Percentiles rank a stretch among this genome's conserved stretches.
These are phyloP conservation scores for Bettongia penicillata DNA, from an alignment of 2,113 vertebrate genomes.

Conservation along the genomic window DNA sequence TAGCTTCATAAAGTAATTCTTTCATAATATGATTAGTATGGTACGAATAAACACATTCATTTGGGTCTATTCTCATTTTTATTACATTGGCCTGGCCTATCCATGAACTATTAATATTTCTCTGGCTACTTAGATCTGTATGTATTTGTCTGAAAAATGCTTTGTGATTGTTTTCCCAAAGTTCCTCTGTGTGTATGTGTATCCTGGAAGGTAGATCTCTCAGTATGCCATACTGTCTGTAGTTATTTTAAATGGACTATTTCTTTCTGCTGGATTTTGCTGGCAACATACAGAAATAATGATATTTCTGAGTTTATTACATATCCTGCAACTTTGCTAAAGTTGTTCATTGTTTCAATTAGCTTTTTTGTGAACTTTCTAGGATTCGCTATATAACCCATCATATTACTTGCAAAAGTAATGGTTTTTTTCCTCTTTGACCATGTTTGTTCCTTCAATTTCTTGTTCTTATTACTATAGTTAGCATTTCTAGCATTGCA, in stretches of 20 bases:
- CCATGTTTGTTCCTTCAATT: neutral
- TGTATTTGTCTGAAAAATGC: neutral
- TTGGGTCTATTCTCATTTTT: neutral
- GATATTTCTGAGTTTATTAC: neutral
- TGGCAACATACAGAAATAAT: neutral
- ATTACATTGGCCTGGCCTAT: neutral
- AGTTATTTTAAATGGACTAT: neutral
- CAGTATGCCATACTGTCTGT: neutral
- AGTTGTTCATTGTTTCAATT: neutral
- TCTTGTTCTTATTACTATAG: neutral
- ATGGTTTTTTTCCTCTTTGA: neutral
- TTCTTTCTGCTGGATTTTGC: neutral
- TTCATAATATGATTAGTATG: neutral
- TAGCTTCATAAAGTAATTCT: neutral
- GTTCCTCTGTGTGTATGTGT: neutral
- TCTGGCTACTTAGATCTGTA: neutral
- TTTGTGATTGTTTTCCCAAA: neutral
- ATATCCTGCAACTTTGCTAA: neutral
- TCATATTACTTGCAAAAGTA: neutral
- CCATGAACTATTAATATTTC: neutral
- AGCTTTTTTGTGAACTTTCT: neutral
- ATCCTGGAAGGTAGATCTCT: neutral
- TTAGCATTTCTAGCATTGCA: neutral
- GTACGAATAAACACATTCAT: neutral
- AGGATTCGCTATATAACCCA: neutral